phyloP scores from a whole-genome alignment of 2,797 vertebrate species.

The Darevskia mixta region DNA sequence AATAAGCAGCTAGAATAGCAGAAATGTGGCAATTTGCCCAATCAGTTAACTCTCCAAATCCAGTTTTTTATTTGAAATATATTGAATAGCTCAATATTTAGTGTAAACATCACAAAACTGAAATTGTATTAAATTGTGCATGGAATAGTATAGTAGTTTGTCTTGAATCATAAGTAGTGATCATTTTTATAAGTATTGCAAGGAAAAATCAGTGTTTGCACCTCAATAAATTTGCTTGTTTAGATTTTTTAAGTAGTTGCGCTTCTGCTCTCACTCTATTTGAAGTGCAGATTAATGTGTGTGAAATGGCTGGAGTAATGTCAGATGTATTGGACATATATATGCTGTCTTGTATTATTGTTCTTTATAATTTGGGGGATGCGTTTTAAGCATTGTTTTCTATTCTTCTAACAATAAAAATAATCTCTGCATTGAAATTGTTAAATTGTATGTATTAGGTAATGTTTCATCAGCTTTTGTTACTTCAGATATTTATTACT shows the following conservation, averaged over 20 bases:
- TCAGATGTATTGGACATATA: constrained; percentile 61
- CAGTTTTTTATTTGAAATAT: constrained; percentile 66
- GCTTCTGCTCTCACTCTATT: constrained; percentile 70
- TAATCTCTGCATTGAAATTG: constrained; percentile 31
- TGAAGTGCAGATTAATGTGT: constrained; percentile 71
- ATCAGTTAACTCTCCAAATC: constrained; percentile 59
- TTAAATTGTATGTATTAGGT: constrained; percentile 1
- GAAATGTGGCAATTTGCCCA: constrained; percentile 47
- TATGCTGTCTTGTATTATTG: constrained; percentile 60
- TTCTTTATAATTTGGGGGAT: constrained; percentile 60
- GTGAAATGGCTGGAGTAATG: constrained; percentile 58
- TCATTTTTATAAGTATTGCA: constrained; percentile 55
- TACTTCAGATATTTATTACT: constrained; percentile 32
- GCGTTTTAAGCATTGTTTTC: constrained; percentile 71
- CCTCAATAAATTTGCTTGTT: constrained; percentile 45
- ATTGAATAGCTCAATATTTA: constrained; percentile 55
- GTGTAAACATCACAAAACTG: constrained; percentile 32
- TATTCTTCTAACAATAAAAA: constrained; percentile 78
- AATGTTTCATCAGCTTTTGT: not conserved
- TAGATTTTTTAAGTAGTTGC: constrained; percentile 62
- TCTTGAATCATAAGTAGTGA: constrained; percentile 53
- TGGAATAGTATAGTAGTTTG: constrained; percentile 31
- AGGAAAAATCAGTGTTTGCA: constrained; percentile 55
- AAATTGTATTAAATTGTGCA: constrained; percentile 52
- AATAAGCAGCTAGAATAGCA: constrained; percentile 53